Conservation (phyloP, 2,888 invertebrate species). For the Eledona agricola region DNA sequence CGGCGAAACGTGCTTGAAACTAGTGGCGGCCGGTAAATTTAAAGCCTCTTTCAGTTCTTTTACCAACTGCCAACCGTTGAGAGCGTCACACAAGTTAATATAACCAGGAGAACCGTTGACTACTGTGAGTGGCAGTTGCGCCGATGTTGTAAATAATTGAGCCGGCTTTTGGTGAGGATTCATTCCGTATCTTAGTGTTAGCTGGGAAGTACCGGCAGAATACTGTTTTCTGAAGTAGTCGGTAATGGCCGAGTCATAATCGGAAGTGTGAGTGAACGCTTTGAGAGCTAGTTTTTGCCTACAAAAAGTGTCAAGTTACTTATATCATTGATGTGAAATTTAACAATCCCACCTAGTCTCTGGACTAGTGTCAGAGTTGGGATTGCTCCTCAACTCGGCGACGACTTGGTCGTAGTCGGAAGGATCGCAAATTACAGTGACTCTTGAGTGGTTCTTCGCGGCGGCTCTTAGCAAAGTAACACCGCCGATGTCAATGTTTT, state of each 20-base stretch:
- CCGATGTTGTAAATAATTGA: constrained; percentile 83
- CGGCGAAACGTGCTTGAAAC: constrained; percentile 98
- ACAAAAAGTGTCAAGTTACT: no score
- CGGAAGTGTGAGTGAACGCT: constrained; percentile 96
- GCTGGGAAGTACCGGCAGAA: constrained; percentile 77
- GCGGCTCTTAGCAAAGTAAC: constrained; percentile 95
- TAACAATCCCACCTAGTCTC: constrained; percentile 84
- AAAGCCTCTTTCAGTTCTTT: constrained; percentile 83
- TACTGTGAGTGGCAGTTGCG: constrained; percentile 84
- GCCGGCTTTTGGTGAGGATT: constrained; percentile 99
- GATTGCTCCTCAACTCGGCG: constrained; percentile 72
- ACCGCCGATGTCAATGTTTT: constrained; percentile 97
- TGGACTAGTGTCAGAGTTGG: constrained; percentile 74
- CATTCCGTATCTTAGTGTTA: constrained; percentile 93
- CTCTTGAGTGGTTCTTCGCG: constrained; percentile 95
- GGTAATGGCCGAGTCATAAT: constrained; percentile 93
- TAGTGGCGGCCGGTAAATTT: constrained; percentile 89
- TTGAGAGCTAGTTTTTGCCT: constrained; percentile 85
- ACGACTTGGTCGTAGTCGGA: constrained; percentile 82
- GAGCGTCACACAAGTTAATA: constrained; percentile 96
- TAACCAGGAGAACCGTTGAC: constrained; percentile 96
- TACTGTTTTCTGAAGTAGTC: constrained; percentile 95
- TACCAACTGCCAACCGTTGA: constrained; percentile 98
- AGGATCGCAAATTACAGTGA: constrained; percentile 93
- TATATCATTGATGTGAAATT: no score